Evolutionary conservation across 2,113 vertebrate species (phyloP), one percentile per base, ranked within the genome.

Genomic region (Bettongia penicillata): DNA sequence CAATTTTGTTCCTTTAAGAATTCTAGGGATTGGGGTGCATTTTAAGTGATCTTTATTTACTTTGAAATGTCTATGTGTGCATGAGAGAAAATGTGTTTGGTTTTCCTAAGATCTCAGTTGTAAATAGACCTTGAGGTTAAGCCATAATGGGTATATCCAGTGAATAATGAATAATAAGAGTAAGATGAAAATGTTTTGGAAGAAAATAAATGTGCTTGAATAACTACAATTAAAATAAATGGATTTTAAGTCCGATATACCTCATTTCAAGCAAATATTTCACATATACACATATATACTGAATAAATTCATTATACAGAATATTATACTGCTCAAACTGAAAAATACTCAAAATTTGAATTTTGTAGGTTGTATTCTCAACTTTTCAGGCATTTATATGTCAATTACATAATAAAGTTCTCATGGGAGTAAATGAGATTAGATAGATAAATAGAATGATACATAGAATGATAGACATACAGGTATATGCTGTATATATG

Each of bases 111-210:
- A 50, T 91, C 31, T 1, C 50, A 53, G 90, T 95, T 96, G 26
- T 93, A 96, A 93, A 96, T 0, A 93, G 31, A 68, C 22, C 61
- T 92, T 55, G 2, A 53, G 10, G 90, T 68, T 96, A 91, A 94
- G 14, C n/a, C 10, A 14, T 90, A 53, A 95, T 84, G 43, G 16
- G 11, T 93, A 8, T 31, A 57, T 92, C 94, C 93, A 93, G 50
- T 94, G 89, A 93, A 68, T 92, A 52, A 91, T 94, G 53, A 93
- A 91, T 95, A 95, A 96, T 91, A 94, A 94, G 14, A 26, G 0
- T 23, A 95, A 49, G 24, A 95, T 10, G 2, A 3, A 94, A 94
- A 90, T 1, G 0, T 50, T 93, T 77, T 89, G 1, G 52, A 94
- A 8, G 10, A 91, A 77, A 90, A 77, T 93, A 52, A n/a, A 24